Evolutionary conservation across 1,140 invertebrate genomes (phyloP).

Genomic region (Euwallacea fornicatus): DNA sequence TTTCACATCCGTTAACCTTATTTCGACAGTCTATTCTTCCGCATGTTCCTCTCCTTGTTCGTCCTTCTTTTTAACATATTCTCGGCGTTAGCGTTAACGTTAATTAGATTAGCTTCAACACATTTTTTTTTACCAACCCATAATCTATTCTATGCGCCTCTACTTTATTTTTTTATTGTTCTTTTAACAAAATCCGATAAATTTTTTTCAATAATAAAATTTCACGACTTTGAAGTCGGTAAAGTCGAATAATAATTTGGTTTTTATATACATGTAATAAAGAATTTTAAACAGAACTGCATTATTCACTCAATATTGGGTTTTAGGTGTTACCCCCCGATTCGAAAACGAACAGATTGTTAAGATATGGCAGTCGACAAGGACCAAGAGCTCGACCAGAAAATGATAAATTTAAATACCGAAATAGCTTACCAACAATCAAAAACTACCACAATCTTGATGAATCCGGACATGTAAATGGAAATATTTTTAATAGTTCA

Average conservation of each 20-base stretch:
- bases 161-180: not conserved
- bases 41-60: too few species aligned
- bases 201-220: not conserved
- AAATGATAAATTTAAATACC: conserved; percentile 45
- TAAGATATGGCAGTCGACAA: conserved; percentile 54
- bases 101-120: too few species aligned
- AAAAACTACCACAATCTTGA: conserved; percentile 31
- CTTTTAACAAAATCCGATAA: not conserved
- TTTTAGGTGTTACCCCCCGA: conserved; percentile 51
- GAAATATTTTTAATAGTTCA: not conserved
- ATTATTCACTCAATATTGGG: not conserved
- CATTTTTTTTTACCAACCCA: too few species aligned
- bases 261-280: not conserved
- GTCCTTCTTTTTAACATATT: too few species aligned
- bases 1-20: too few species aligned
- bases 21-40: too few species aligned
- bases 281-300: not conserved
- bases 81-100: too few species aligned
- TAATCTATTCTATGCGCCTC: not conserved
- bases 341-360: conserved; percentile 52
- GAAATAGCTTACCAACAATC: conserved; percentile 49
- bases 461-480: not conserved
- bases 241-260: not conserved
- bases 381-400: conserved; percentile 39
- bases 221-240: not conserved